Conservation (phyloP, 2,888 invertebrate genomes). For the Ariolimax columbianus region DNA sequence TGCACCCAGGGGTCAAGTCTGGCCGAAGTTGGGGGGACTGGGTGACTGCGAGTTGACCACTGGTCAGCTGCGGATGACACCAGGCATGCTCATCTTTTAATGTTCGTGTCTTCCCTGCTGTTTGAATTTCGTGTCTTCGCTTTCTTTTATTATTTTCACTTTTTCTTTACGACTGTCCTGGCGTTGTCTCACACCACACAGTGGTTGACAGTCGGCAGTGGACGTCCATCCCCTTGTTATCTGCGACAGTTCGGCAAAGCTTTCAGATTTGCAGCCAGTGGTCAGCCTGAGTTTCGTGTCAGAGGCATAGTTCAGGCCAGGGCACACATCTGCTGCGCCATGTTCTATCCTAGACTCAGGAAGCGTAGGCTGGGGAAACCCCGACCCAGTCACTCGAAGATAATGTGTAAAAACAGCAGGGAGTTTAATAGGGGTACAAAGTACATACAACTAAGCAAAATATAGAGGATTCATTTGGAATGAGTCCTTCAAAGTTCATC, state of each 20-base stretch:
- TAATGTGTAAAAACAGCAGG: no score
- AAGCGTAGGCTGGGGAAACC: no score
- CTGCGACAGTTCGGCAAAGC: neutral
- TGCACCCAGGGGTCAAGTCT: conserved; percentile 31
- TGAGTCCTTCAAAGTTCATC: no score
- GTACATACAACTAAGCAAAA: no score
- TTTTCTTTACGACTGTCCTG: neutral
- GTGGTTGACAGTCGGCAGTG: neutral
- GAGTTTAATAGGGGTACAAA: no score
- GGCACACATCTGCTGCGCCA: conserved; percentile 3
- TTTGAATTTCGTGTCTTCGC: conserved; percentile 19
- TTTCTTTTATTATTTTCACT: conserved; percentile 7
- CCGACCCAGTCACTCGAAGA: no score
- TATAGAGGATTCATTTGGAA: no score
- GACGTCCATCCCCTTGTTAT: conserved; percentile 7
- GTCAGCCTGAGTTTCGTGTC: neutral
- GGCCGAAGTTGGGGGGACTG: conserved; percentile 18
- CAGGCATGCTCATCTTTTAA: conserved; percentile 39
- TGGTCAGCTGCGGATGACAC: conserved; percentile 38
- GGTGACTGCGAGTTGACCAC: conserved; percentile 26
- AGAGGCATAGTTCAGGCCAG: neutral
- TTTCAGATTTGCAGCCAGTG: neutral
- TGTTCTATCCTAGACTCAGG: neutral
- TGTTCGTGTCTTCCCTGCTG: conserved; percentile 14
- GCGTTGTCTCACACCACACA: neutral